Base-by-base conservation (phyloP, 2,888 invertebrate species). In the Petrophora chlorosata region DNA sequence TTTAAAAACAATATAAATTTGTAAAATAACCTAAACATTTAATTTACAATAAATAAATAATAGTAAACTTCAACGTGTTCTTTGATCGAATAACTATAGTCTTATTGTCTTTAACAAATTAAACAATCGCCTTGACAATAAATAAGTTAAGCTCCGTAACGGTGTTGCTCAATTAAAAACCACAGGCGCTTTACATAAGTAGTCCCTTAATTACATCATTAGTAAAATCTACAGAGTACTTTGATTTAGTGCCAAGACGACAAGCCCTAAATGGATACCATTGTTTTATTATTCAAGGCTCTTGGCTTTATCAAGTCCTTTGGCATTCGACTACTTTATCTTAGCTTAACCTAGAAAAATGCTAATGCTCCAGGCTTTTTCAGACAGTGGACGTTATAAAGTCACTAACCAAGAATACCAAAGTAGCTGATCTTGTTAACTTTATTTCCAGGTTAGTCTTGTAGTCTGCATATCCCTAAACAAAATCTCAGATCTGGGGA, bases 221-320 rank as follows among this genome's bases (percentile, higher is more conserved):
- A 32, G 17, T 26, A 28, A 35, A 28, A 32, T 5, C 7, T 14
- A 1, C 10, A 23, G 17, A 38, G 8, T 32, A 19, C 26, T 32
- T 39, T 9, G 14, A 33, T 13, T 38, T 9, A 44, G 15, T 45
- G 32, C 26, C 44, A 45, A 26, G 32, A 32, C 9, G 13, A 19
- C 36, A 32, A 3, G 38, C 19, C 22, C 10, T 44, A 19, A 33
- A 26, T 15, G 30, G 38, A 5, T 25, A 44, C 1, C 10, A 26
- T 33, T 30, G 23, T 23, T 45, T 25, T 14, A 33, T 39, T 33
- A 39, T 38, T 45, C 17, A 38, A 38, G 36, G 16, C 30, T 17
- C 9, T 12, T 16, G 0, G 16, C 30, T 36, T 44, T 38, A 12
- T 25, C 23, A 2, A 12, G 7, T 30, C 36, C 22, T 36, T 38